phyloP scores from a whole-genome alignment of 2,888 invertebrate genomes.

The Trachelus troglodyta region DNA sequence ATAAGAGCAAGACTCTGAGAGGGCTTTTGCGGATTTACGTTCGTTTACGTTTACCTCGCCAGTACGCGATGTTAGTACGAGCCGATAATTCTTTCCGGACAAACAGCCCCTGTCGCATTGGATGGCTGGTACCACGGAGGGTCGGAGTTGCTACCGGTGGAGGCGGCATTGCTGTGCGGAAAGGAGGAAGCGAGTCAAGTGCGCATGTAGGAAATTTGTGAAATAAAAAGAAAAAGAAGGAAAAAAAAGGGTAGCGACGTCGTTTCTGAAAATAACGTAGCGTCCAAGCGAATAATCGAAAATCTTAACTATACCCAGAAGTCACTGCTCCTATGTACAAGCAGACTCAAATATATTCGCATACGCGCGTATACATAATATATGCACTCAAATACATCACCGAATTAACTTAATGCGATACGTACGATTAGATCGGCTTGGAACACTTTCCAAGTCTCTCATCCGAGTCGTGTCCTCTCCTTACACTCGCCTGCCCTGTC shows the following conservation, averaged over 20 bases:
- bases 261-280: slow-evolving; percentile 18
- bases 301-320: slow-evolving; percentile 16
- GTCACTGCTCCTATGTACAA: slow-evolving; percentile 2
- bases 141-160: background rate
- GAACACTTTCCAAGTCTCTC: background rate
- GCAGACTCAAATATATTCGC: slow-evolving; percentile 33
- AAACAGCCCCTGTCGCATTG: slow-evolving; percentile 30
- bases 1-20: background rate
- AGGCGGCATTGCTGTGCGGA: background rate
- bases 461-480: background rate
- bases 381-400: slow-evolving; percentile 20
- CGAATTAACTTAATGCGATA: slow-evolving; percentile 60
- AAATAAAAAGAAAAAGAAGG: background rate
- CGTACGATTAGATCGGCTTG: slow-evolving; percentile 58
- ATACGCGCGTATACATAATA: slow-evolving; percentile 31
- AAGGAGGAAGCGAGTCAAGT: background rate
- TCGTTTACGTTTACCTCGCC: slow-evolving; percentile 38
- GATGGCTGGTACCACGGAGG: slow-evolving; percentile 2
- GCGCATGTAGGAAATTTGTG: background rate
- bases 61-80: slow-evolving; percentile 35
- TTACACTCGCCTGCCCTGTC: slow-evolving; percentile 1
- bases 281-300: slow-evolving; percentile 24
- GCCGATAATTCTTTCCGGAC: slow-evolving; percentile 44
- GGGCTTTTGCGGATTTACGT: slow-evolving; percentile 37
- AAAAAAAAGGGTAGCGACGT: background rate